Conservation (phyloP, 2,797 vertebrate genomes). For the Erethizon dorsatum region DNA sequence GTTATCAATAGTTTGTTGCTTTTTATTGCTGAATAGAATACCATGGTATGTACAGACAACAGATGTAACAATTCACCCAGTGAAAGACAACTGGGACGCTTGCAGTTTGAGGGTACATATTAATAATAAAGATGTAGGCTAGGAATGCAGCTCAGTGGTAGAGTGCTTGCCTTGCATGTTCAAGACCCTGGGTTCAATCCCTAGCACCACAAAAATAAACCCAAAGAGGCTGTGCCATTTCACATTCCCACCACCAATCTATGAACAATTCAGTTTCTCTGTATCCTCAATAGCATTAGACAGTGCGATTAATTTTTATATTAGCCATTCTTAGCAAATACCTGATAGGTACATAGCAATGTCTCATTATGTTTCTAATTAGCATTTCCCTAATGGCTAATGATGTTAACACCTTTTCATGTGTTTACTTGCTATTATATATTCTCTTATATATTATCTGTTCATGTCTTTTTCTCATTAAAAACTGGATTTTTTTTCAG, state of each 20-base stretch:
- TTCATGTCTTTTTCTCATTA: background rate
- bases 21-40: background rate
- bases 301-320: background rate
- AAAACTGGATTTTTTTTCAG: background rate
- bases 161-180: background rate
- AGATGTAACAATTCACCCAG: background rate
- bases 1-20: background rate
- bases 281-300: background rate
- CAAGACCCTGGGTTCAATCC: background rate
- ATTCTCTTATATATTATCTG: background rate
- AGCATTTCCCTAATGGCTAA: background rate
- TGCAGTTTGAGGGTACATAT: background rate
- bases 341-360: background rate
- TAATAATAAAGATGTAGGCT: background rate
- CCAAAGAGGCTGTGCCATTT: background rate
- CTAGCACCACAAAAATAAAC: background rate
- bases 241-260: background rate
- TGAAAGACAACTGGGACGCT: background rate
- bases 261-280: background rate
- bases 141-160: background rate
- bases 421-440: background rate
- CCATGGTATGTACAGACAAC: background rate
- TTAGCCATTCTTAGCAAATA: background rate
- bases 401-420: background rate
- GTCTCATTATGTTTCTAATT: background rate